phyloP scores from a whole-genome alignment of 1,140 invertebrate species.

The Proales similis region DNA sequence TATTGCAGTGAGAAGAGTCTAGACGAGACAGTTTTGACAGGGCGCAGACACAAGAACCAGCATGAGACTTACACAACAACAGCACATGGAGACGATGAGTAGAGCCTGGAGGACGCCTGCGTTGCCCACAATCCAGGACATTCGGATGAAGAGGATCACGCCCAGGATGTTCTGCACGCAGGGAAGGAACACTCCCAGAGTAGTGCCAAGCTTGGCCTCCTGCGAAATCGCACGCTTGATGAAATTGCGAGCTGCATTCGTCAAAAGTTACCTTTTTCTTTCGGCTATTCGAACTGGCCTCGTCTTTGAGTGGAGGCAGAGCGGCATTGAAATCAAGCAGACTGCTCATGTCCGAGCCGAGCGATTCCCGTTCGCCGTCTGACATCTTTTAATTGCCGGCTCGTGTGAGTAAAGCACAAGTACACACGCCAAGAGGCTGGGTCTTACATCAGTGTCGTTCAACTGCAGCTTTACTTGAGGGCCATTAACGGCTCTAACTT shows the following conservation, averaged over 20 bases:
- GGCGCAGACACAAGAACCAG: background rate
- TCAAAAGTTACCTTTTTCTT: background rate
- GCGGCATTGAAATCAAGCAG: constrained; percentile 23
- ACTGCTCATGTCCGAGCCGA: constrained; percentile 21
- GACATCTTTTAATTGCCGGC: too few relatives aligned
- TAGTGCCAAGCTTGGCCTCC: constrained; percentile 78
- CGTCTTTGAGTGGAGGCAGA: constrained; percentile 10
- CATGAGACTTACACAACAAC: constrained; percentile 73
- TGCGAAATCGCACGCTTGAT: background rate
- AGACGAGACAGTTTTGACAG: background rate
- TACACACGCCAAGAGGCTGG: too few relatives aligned
- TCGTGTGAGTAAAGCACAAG: too few relatives aligned
- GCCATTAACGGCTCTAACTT: too few relatives aligned
- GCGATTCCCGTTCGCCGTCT: too few relatives aligned
- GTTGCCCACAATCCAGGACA: constrained; percentile 97
- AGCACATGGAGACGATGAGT: constrained; percentile 87
- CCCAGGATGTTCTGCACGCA: constrained; percentile 90
- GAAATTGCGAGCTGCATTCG: background rate
- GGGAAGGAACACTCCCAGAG: constrained; percentile 92
- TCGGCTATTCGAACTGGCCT: background rate
- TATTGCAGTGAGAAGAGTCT: constrained; percentile 92
- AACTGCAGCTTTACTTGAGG: too few relatives aligned
- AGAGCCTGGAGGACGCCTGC: constrained; percentile 87
- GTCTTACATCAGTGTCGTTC: too few relatives aligned
- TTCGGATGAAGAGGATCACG: constrained; percentile 78